These are phyloP conservation scores for Engraulis encrasicolus DNA, from an alignment of 2,113 vertebrate genomes.

Conservation along the genomic window DNA sequence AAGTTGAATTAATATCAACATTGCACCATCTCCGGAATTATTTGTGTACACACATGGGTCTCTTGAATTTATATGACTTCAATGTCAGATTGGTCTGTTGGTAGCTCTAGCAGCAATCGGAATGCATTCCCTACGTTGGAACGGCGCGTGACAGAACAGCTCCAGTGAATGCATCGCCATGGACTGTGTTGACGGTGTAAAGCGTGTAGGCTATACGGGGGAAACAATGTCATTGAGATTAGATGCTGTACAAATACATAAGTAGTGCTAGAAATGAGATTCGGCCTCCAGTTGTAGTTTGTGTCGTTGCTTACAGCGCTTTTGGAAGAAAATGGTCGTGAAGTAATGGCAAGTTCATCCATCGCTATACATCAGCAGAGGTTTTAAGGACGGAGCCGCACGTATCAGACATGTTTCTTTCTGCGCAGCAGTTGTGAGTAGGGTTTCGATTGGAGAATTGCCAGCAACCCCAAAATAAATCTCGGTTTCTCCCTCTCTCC, in stretches of 20 bases:
- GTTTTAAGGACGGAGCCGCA: conserved; percentile 65
- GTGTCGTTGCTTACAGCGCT: conserved; percentile 71
- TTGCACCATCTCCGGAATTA: conserved; percentile 72
- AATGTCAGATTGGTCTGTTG: conserved; percentile 68
- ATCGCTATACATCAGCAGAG: conserved; percentile 66
- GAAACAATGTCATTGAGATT: conserved; percentile 57
- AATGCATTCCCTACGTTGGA: conserved; percentile 67
- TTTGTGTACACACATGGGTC: conserved; percentile 66
- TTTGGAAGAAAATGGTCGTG: conserved; percentile 68
- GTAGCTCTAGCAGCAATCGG: conserved; percentile 72
- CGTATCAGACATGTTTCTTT: conserved; percentile 67
- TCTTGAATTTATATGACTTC: conserved; percentile 59
- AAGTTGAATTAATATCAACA: conserved; percentile 53
- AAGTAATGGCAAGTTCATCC: conserved; percentile 76
- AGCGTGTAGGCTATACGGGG: conserved; percentile 51
- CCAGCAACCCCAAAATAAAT: conserved; percentile 83
- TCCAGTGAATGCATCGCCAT: conserved; percentile 68
- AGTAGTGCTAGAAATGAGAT: conserved; percentile 68
- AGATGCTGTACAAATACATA: conserved; percentile 77
- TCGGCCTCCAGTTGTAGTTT: conserved; percentile 69
- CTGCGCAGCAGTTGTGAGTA: conserved; percentile 67
- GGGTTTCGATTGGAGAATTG: conserved; percentile 82
- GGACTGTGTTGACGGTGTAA: conserved; percentile 64
- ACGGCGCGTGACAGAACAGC: conserved; percentile 79
- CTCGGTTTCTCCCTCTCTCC: too few relatives aligned